These are phyloP conservation scores for Gobio occitaniae DNA, from an alignment of 2,797 vertebrate species.

Conservation along the genomic window DNA sequence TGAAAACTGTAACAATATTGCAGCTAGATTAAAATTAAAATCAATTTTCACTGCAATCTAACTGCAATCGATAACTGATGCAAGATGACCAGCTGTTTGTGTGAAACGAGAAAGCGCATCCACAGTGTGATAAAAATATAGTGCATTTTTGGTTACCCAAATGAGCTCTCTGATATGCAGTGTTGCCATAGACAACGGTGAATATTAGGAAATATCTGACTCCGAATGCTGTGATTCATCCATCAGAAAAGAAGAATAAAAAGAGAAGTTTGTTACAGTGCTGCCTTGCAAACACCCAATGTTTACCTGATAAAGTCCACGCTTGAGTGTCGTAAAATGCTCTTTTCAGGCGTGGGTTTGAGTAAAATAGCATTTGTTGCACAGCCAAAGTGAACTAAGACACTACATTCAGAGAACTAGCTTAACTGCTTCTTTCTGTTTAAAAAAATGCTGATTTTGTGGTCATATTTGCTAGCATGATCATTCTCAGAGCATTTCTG, in stretches of 20 bases:
- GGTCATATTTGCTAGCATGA: conserved; percentile 3
- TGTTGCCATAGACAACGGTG: not conserved
- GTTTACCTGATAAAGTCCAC: not conserved
- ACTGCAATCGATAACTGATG: not conserved
- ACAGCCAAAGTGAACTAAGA: conserved; percentile 3
- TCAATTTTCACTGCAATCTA: not conserved
- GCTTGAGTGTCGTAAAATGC: not conserved
- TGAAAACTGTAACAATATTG: not conserved
- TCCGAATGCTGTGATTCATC: not conserved
- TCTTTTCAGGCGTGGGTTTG: not conserved
- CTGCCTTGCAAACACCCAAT: conserved; percentile 11
- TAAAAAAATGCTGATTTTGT: conserved; percentile 4
- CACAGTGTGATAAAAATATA: not conserved
- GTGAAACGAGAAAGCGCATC: not conserved
- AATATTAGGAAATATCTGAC: not conserved
- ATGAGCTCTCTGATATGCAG: not conserved
- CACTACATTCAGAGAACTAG: not conserved
- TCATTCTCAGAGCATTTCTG: conserved; percentile 7
- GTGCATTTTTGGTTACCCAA: not conserved
- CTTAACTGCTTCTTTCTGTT: conserved; percentile 28
- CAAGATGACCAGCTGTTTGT: not conserved
- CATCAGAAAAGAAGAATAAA: not conserved
- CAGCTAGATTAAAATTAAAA: not conserved
- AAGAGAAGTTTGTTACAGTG: not conserved
- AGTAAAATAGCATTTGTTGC: conserved; percentile 5